Percentiles rank a stretch among this genome's conserved stretches.
These are phyloP conservation scores for Lophius piscatorius DNA, from an alignment of 2,113 vertebrate species.

Conservation along the genomic window DNA sequence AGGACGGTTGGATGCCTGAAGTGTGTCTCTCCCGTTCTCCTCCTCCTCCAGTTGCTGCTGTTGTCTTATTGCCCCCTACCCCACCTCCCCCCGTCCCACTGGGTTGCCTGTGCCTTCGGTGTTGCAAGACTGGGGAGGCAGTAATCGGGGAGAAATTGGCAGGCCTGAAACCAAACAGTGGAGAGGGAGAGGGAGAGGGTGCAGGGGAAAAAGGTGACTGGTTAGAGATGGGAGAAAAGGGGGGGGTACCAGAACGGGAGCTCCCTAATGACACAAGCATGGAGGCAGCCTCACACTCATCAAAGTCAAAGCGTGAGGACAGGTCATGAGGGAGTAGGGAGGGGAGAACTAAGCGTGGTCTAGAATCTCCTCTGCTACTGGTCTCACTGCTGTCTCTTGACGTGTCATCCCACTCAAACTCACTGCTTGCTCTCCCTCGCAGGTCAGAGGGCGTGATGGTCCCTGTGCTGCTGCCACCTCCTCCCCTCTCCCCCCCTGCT, in stretches of 20 bases:
- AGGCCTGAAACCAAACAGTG: conserved; percentile 89
- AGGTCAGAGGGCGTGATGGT: conserved; percentile 81
- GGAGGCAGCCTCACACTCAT: conserved; percentile 92
- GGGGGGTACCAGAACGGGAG: conserved; percentile 89
- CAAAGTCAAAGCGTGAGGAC: conserved; percentile 89
- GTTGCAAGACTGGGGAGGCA: conserved; percentile 83
- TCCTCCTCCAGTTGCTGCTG: conserved; percentile 59
- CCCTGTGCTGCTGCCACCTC: conserved; percentile 82
- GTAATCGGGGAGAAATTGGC: conserved; percentile 92
- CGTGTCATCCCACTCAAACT: conserved; percentile 92
- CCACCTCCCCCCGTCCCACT: conserved; percentile 82
- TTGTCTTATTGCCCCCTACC: conserved; percentile 74
- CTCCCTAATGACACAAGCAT: conserved; percentile 93
- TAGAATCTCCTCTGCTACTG: conserved; percentile 86
- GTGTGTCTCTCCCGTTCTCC: conserved; percentile 85
- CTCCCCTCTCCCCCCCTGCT: conserved; percentile 80
- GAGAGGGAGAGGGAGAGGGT: conserved; percentile 89
- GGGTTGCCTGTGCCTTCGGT: conserved; percentile 82
- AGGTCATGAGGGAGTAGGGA: conserved; percentile 81
- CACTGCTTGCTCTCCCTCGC: conserved; percentile 81
- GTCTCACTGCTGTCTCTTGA: conserved; percentile 88
- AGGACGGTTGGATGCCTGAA: conserved; percentile 83
- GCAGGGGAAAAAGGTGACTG: conserved; percentile 92
- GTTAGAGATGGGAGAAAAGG: conserved; percentile 90
- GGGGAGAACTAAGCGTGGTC: conserved; percentile 81